Conservation (phyloP, 2,113 vertebrate species). For the Ceyx margarethae region DNA sequence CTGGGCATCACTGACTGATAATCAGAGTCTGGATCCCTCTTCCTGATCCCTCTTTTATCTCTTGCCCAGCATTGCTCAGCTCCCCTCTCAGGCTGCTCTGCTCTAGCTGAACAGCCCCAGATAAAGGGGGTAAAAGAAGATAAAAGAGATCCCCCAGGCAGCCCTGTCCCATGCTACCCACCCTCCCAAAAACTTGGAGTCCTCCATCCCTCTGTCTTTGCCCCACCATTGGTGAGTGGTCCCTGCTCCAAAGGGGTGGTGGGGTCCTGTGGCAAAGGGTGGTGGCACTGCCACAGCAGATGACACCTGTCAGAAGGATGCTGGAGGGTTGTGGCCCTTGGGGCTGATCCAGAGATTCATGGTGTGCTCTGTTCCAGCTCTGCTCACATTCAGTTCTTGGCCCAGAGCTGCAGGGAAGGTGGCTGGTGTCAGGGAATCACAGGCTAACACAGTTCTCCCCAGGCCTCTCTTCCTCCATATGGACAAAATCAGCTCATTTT, state of each 20-base stretch:
- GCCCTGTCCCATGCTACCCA: neutral
- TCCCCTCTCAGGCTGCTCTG: neutral
- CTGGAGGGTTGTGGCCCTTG: neutral
- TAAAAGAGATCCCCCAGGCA: neutral
- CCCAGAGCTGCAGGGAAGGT: neutral
- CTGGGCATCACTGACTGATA: no score
- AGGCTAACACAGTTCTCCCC: neutral
- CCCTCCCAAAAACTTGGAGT: neutral
- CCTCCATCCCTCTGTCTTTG: neutral
- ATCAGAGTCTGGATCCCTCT: no score
- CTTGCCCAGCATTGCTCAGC: neutral
- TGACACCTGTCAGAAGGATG: neutral
- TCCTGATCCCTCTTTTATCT: neutral
- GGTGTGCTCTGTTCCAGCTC: neutral
- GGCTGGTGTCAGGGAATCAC: neutral
- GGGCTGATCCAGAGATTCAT: neutral
- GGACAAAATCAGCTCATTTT: neutral
- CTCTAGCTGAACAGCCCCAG: neutral
- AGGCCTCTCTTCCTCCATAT: neutral
- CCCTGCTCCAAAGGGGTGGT: neutral
- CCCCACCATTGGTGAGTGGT: rapidly evolving
- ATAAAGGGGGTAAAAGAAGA: neutral
- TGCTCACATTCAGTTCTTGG: neutral
- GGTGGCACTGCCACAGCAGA: neutral
- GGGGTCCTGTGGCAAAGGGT: neutral